phyloP scores from a whole-genome alignment of 2,797 vertebrate species.

The Columba guinea region DNA sequence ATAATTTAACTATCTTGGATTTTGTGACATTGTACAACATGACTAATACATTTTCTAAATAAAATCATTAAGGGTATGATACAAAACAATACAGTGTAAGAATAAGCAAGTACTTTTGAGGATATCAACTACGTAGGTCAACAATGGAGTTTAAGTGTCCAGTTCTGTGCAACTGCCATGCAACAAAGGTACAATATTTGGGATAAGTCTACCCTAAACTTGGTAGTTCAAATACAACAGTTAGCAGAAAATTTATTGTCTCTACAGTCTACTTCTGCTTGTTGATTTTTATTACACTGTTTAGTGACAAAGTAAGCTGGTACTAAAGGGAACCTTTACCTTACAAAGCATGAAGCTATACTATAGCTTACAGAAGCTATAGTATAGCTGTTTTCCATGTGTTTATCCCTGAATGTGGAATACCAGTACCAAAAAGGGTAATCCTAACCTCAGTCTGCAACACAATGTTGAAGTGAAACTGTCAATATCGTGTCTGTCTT shows the following conservation, averaged over 20 bases:
- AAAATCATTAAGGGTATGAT: constrained; percentile 2
- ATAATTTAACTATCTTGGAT: constrained; percentile 60
- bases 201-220: neutral
- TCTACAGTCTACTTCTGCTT: neutral
- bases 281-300: neutral
- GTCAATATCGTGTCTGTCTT: neutral
- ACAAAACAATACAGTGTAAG: neutral
- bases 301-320: neutral
- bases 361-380: neutral
- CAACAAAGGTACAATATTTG: neutral
- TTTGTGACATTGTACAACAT: constrained; percentile 23
- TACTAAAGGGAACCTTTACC: neutral
- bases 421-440: neutral
- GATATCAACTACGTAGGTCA: neutral
- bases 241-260: neutral
- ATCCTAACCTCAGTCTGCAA: neutral
- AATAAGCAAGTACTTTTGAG: neutral
- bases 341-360: neutral
- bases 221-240: neutral
- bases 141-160: neutral
- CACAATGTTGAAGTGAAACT: neutral
- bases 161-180: neutral
- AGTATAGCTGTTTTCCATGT: neutral
- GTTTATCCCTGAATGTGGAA: neutral
- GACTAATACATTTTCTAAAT: constrained; percentile 54